Conservation (phyloP, 2,113 vertebrate species). For the Mystacornis crossleyi region DNA sequence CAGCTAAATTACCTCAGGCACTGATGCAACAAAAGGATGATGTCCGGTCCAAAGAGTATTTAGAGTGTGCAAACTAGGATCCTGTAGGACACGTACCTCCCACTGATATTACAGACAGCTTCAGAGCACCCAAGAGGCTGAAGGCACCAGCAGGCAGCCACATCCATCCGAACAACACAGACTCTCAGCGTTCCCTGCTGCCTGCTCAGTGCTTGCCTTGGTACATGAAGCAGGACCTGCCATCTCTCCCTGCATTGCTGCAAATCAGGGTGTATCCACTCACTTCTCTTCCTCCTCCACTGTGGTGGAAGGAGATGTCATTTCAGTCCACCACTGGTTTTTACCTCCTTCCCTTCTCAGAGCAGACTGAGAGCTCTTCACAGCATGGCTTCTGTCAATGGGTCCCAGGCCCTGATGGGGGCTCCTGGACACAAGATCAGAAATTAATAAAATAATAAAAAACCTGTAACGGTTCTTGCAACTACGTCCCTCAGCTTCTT, state of each 20-base stretch:
- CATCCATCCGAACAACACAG: neutral
- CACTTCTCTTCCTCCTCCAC: neutral
- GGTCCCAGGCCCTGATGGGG: neutral
- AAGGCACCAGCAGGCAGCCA: neutral
- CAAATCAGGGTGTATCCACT: neutral
- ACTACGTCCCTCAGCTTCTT: neutral
- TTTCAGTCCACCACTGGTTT: neutral
- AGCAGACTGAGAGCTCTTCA: neutral
- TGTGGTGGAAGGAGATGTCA: accelerated
- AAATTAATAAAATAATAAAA: neutral
- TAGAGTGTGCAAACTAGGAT: neutral
- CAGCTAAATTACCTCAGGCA: neutral
- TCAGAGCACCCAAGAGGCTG: neutral
- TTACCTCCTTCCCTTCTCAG: neutral
- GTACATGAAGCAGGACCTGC: neutral
- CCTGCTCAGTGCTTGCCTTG: neutral
- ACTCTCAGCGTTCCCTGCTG: neutral
- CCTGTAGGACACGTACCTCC: neutral
- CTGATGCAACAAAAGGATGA: neutral
- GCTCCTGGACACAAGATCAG: neutral
- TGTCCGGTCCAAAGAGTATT: neutral
- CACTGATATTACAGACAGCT: neutral
- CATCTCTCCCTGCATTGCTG: neutral
- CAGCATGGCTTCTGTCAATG: neutral
- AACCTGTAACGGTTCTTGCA: neutral